phyloP scores from a whole-genome alignment of 2,113 vertebrate species.

The Gallinago paraguaiae region DNA sequence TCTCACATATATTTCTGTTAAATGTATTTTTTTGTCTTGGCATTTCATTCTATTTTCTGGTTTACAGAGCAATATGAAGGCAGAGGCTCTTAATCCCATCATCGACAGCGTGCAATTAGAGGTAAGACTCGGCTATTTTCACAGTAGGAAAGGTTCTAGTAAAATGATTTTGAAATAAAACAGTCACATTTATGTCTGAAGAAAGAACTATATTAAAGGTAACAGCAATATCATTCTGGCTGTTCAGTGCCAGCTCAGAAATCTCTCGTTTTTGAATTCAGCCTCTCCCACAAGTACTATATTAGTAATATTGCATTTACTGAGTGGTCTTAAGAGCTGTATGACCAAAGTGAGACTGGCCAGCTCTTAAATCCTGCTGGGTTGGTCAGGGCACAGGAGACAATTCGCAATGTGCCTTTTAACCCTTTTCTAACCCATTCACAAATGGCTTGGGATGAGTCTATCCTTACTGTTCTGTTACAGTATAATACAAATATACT shows the following conservation, averaged over 20 bases:
- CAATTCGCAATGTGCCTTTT: background rate
- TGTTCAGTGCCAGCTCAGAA: background rate
- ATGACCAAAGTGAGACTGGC: background rate
- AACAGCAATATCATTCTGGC: background rate
- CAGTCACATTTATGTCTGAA: background rate
- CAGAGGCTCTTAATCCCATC: conserved; percentile 90
- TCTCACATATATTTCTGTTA: background rate
- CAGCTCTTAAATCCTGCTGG: background rate
- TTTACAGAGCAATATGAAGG: conserved; percentile 87
- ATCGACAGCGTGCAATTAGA: conserved; percentile 85
- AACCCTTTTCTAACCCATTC: background rate
- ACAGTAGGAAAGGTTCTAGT: background rate
- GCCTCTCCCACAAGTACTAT: conserved; percentile 23
- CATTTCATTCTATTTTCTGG: conserved; percentile 30
- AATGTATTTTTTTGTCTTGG: background rate
- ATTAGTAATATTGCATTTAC: conserved; percentile 23
- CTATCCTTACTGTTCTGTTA: background rate
- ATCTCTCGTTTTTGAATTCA: background rate
- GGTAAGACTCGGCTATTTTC: conserved; percentile 76
- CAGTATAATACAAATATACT: background rate
- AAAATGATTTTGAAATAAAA: conserved; percentile 1
- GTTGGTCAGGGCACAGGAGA: background rate
- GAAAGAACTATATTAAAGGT: background rate
- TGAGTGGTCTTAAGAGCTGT: conserved; percentile 10
- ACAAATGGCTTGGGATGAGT: background rate